A percentile compares a stretch with the other conserved stretches of the same genome.
Conservation (phyloP, 2,888 invertebrate species). For the Prosapia bicincta region DNA sequence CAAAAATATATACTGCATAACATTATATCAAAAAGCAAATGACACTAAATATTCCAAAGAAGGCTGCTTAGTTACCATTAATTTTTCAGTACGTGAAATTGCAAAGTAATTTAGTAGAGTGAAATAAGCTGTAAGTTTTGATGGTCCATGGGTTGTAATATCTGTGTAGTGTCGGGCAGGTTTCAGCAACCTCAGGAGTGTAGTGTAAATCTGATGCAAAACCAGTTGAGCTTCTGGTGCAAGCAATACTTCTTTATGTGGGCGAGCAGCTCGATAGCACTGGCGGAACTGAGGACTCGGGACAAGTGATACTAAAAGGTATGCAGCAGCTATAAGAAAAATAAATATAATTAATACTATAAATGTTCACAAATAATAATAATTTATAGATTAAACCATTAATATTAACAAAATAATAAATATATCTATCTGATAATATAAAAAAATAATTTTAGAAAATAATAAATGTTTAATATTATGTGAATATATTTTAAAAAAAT, state of each 20-base stretch:
- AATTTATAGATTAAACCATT: too few relatives aligned
- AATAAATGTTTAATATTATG: too few relatives aligned
- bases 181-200: slow-evolving; percentile 70
- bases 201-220: slow-evolving; percentile 66
- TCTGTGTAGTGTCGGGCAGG: slow-evolving; percentile 84
- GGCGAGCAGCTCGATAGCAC: slow-evolving; percentile 65
- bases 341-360: too few relatives aligned
- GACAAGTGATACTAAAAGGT: slow-evolving; percentile 83
- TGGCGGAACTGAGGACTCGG: slow-evolving; percentile 89
- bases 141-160: slow-evolving; percentile 81
- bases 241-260: slow-evolving; percentile 47
- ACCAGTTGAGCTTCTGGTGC: slow-evolving; percentile 58
- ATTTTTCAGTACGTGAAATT: slow-evolving; percentile 84
- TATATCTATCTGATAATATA: too few relatives aligned
- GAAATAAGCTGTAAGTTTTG: slow-evolving; percentile 90
- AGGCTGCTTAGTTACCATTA: slow-evolving; percentile 64
- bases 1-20: too few relatives aligned
- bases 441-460: too few relatives aligned
- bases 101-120: slow-evolving; percentile 89
- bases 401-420: too few relatives aligned
- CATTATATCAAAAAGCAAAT: not conserved
- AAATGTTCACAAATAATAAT: too few relatives aligned
- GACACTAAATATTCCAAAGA: not conserved
- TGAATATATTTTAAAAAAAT: too few relatives aligned
- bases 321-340: slow-evolving; percentile 70